phyloP scores from a whole-genome alignment of 1,140 invertebrate species.

The Paramacrobiotus metropolitanus region DNA sequence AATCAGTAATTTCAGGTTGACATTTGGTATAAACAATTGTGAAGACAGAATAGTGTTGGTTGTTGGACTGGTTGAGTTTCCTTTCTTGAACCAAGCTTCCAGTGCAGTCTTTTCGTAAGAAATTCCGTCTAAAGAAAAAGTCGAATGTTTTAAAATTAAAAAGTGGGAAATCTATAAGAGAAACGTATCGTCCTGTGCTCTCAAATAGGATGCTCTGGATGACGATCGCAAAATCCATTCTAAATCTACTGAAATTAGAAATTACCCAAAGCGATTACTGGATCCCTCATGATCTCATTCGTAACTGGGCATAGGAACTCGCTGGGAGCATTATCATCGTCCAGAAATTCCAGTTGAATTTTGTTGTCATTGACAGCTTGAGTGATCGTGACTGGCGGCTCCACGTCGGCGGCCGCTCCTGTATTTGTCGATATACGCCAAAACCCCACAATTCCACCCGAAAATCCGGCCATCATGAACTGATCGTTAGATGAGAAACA shows the following conservation, averaged over 20 bases:
- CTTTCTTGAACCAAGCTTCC: conserved; percentile 18
- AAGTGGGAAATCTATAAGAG: not conserved
- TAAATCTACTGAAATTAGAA: not conserved
- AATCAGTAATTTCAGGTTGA: conserved; percentile 19
- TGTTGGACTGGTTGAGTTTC: conserved; percentile 21
- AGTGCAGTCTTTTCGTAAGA: conserved; percentile 21
- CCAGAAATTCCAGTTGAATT: not conserved
- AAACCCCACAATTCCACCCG: not conserved
- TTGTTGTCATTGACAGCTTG: not conserved
- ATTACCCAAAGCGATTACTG: conserved; percentile 22
- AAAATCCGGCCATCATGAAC: conserved; percentile 2
- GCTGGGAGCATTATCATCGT: conserved; percentile 13
- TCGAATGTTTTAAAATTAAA: not conserved
- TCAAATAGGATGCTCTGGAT: no score
- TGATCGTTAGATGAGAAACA: not conserved
- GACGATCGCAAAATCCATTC: no score
- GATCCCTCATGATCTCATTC: conserved; percentile 22
- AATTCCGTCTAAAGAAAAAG: conserved; percentile 19
- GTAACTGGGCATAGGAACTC: conserved; percentile 24
- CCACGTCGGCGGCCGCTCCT: no score
- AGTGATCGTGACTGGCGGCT: not conserved
- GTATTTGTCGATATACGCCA: not conserved
- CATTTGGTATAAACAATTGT: conserved; percentile 17
- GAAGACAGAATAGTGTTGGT: conserved; percentile 17
- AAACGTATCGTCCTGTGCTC: not conserved